Evolutionary conservation across 2,113 vertebrate species (phyloP).

Genomic region (Camelus bactrianus): DNA sequence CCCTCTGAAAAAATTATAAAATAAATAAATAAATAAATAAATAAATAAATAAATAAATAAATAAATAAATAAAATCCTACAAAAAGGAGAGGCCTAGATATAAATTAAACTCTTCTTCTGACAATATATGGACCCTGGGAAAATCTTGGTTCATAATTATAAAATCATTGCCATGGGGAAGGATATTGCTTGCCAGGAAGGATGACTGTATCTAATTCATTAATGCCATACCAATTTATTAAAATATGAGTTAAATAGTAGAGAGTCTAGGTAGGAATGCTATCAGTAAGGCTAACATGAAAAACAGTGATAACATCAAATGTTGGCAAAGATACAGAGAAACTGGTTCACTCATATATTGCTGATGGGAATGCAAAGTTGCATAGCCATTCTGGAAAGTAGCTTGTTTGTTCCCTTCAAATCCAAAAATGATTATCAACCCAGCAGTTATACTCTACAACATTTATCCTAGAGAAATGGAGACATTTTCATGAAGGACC

Average conservation of each 20-base stretch:
- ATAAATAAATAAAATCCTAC: background rate
- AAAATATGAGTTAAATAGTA: background rate
- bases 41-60: background rate
- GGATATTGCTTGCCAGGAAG: background rate
- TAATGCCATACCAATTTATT: background rate
- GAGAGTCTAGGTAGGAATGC: background rate
- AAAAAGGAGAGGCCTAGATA: background rate
- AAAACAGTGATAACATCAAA: background rate
- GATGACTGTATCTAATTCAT: background rate
- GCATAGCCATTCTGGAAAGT: background rate
- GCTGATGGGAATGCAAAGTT: background rate
- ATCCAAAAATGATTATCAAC: background rate
- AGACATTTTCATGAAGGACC: too few species aligned
- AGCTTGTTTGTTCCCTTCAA: background rate
- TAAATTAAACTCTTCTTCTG: background rate
- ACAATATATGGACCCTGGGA: background rate
- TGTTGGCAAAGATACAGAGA: background rate
- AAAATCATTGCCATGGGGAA: background rate
- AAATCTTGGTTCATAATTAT: background rate
- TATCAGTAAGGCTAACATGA: background rate
- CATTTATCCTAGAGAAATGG: too few species aligned
- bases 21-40: background rate
- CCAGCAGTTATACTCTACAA: background rate
- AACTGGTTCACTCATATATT: background rate
- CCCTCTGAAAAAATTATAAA: too few species aligned